Percentiles rank a stretch among this genome's conserved stretches.
Conservation (phyloP, 1,140 invertebrate genomes). For the Tribolium castaneum region DNA sequence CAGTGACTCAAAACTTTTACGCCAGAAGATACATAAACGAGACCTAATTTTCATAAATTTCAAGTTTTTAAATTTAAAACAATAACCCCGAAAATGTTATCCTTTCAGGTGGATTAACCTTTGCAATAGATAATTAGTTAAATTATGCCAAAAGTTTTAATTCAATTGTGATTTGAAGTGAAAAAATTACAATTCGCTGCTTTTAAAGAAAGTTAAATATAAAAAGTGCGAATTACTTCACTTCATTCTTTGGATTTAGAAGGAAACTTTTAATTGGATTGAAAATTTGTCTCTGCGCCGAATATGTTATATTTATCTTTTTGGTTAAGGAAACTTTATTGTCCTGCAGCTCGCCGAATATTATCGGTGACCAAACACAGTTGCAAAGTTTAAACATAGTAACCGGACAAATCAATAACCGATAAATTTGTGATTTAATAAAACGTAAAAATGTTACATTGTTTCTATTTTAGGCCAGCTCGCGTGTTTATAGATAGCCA, state of each 20-base stretch:
- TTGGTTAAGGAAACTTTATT: neutral
- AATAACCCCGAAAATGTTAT: neutral
- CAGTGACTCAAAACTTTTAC: neutral
- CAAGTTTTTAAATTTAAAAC: neutral
- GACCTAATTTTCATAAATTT: neutral
- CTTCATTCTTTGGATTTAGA: neutral
- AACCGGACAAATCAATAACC: neutral
- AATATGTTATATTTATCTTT: neutral
- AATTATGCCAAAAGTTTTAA: neutral
- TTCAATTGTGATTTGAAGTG: neutral
- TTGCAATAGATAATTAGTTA: neutral
- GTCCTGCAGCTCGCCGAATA: neutral
- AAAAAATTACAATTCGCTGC: neutral
- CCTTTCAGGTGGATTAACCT: neutral
- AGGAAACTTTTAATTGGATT: slow-evolving; percentile 14
- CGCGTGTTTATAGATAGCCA: neutral
- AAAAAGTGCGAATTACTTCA: slow-evolving; percentile 18
- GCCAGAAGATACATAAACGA: neutral
- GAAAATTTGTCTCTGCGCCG: slow-evolving; percentile 13
- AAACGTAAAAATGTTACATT: neutral
- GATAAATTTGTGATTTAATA: neutral
- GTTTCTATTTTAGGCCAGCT: neutral
- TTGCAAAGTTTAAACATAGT: neutral
- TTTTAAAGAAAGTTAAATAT: neutral
- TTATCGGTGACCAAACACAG: too few relatives aligned